These are phyloP conservation scores for Mesocricetus auratus DNA, from an alignment of 2,113 vertebrate genomes.

Conservation along the genomic window DNA sequence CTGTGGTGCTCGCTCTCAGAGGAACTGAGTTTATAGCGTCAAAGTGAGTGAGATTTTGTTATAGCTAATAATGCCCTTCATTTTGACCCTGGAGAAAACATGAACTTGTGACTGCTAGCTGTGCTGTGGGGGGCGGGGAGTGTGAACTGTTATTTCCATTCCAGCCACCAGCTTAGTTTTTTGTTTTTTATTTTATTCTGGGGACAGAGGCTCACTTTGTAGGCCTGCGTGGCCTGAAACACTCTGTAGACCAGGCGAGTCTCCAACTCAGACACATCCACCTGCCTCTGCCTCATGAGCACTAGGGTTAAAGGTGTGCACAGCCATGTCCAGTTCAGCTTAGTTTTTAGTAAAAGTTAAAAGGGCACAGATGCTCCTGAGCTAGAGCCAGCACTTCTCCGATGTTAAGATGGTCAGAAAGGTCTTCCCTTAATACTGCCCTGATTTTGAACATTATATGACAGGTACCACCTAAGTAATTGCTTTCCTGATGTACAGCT, in stretches of 20 bases:
- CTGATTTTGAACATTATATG: neutral
- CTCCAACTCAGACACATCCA: neutral
- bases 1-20: conserved; percentile 2
- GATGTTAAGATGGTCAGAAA: too few relatives aligned
- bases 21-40: conserved; percentile 6
- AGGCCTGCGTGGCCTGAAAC: neutral
- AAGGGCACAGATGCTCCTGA: neutral
- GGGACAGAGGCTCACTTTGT: neutral
- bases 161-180: conserved; percentile 29
- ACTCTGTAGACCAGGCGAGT: neutral
- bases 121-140: too few relatives aligned
- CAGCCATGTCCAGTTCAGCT: neutral
- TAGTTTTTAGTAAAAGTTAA: conserved; percentile 30
- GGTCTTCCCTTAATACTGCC: neutral
- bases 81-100: conserved; percentile 25
- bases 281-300: neutral
- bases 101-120: neutral
- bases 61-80: conserved; percentile 10
- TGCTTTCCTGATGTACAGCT: neutral
- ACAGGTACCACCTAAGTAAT: neutral
- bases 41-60: conserved; percentile 10
- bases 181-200: neutral
- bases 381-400: neutral
- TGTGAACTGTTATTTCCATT: neutral
- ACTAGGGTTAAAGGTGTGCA: neutral